Evolutionary conservation across 1,140 invertebrate genomes (phyloP), one percentile per base, ranked within the genome.

Genomic region (Drosophila pruinosa): DNA sequence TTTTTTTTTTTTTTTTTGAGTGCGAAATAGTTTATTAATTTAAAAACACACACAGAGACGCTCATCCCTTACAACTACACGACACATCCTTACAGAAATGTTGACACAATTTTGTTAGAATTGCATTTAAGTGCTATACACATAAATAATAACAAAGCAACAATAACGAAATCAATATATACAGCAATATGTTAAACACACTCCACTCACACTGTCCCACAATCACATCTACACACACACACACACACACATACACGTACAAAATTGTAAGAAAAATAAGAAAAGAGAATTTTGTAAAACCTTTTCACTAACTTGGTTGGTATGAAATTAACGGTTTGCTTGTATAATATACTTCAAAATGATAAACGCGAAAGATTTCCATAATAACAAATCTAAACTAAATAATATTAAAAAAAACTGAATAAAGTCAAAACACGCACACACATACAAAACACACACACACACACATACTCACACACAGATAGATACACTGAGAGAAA

Each of bases 261-360:
- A 63, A 67, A 72, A 68, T 72, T 72, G 26, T 72, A 72, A 50
- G 6, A 52, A 68, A 64, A 17, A 54, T 36, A 21, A 59, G n/a
- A 67, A 65, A 64, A 53, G 19, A 36, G n/a, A 59, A 43, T 48
- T 61, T 65, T 70, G 43, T 50, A 54, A 72, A 75, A 69, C 70
- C 57, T 71, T 77, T 77, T 77, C 59, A 59, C 73, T 80, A 77
- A 86, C 77, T 80, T 81, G 82, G 74, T 81, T 86, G 82, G 82
- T 78, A 88, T 72, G 70, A 86, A 86, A 81, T 68, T 54, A 78
- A 86, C 77, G 78, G 82, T 88, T 81, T 88, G 77, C 81, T 77
- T 86, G 76, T 80, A 85, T 86, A 86, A 77, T 64, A 79, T 67
- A 68, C n/a, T 39, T 64, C 36, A 70, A 54, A 26, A 62, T 69